Percentiles rank a stretch among this genome's conserved stretches.
phyloP scores from a whole-genome alignment of 2,888 invertebrate genomes.

The Andrena trimmerana region DNA sequence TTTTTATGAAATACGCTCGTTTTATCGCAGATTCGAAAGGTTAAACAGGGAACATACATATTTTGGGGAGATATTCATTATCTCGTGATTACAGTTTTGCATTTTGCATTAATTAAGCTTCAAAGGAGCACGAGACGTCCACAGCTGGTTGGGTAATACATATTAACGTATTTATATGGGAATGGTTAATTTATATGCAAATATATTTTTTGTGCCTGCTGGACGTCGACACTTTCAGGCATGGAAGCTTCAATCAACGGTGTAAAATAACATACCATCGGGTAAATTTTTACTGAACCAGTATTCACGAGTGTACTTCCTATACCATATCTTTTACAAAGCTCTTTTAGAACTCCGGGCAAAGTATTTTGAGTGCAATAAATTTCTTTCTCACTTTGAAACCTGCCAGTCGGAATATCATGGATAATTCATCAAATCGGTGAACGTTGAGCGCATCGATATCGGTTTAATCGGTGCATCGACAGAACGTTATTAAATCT shows the following conservation, averaged over 20 bases:
- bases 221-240: neutral
- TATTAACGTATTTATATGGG: neutral
- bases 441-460: conserved; percentile 1
- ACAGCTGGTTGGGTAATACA: neutral
- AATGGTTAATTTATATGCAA: neutral
- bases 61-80: conserved; percentile 10
- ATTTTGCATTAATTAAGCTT: conserved; percentile 14
- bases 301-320: neutral
- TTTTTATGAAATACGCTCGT: neutral
- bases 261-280: neutral
- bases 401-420: neutral
- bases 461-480: conserved; percentile 43
- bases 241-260: neutral
- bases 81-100: conserved; percentile 11
- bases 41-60: neutral
- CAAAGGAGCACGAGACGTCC: neutral
- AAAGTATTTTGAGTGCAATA: neutral
- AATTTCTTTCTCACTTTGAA: neutral
- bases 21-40: neutral
- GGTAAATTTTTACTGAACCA: neutral
- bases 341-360: neutral
- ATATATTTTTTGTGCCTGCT: neutral
- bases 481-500: conserved; percentile 46
- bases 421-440: conserved; percentile 19
- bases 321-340: neutral